These are phyloP conservation scores for Salvelinus fontinalis DNA, from an alignment of 2,113 vertebrate genomes.

Conservation along the genomic window DNA sequence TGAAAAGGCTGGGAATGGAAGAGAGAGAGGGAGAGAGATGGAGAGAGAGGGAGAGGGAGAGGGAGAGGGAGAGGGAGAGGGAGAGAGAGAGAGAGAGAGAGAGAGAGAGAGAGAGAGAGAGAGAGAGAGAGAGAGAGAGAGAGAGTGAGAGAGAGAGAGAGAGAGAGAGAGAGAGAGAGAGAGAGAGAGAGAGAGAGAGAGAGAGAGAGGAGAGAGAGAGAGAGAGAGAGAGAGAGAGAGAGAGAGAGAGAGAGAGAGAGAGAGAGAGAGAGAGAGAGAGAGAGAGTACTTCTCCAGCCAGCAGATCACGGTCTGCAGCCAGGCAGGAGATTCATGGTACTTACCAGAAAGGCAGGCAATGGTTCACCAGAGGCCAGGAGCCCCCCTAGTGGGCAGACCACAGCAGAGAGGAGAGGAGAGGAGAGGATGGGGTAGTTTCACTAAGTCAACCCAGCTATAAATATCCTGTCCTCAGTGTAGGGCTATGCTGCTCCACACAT, in stretches of 20 bases:
- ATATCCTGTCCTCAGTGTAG: constrained; percentile 34
- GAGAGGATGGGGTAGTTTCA: neutral
- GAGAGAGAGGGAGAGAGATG: neutral
- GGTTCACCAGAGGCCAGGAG: neutral
- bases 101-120: neutral
- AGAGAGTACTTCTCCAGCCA: neutral
- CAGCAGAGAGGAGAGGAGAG: neutral
- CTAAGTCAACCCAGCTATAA: constrained; percentile 17
- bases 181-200: neutral
- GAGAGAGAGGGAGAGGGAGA: neutral
- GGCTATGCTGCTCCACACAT: constrained; percentile 31
- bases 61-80: neutral
- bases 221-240: too few species aligned
- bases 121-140: neutral
- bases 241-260: too few species aligned
- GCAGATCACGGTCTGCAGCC: neutral
- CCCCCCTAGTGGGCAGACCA: neutral
- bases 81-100: neutral
- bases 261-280: neutral
- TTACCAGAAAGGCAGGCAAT: neutral
- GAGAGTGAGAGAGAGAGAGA: neutral
- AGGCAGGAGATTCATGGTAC: constrained; percentile 5
- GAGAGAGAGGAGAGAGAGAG: neutral
- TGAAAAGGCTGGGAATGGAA: constrained; percentile 32
- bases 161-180: neutral